A percentile compares a stretch with the other conserved stretches of the same genome.
Evolutionary conservation across 2,797 vertebrate species (phyloP).

Genomic region (Trachops cirrhosus): DNA sequence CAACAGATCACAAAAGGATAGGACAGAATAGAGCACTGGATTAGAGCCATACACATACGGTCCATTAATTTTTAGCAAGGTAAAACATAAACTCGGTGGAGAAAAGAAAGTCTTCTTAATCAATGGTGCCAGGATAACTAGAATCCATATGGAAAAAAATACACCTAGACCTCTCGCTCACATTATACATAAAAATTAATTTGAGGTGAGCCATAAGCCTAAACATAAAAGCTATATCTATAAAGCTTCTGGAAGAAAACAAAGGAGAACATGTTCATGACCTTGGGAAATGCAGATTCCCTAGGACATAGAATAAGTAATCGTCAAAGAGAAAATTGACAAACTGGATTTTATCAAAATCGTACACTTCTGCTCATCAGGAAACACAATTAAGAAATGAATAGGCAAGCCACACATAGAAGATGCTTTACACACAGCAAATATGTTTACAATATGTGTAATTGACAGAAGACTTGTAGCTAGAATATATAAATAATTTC

Average conservation of each 20-base stretch:
- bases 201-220: conserved; percentile 22
- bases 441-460: background rate
- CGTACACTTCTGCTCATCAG: conserved; percentile 22
- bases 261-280: background rate
- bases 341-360: conserved; percentile 45
- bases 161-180: background rate
- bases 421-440: conserved; percentile 2
- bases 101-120: conserved; percentile 25
- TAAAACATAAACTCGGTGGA: conserved; percentile 2
- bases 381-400: conserved; percentile 39
- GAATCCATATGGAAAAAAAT: background rate
- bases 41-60: background rate
- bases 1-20: background rate
- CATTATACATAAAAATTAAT: conserved; percentile 20
- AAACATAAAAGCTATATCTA: background rate
- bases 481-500: background rate
- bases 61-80: conserved; percentile 50
- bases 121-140: background rate
- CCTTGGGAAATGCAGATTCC: conserved; percentile 8
- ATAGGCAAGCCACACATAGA: background rate
- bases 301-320: background rate
- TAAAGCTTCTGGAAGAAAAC: conserved; percentile 6
- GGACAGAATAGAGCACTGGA: background rate
- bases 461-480: background rate
- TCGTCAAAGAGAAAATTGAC: background rate